Evolutionary conservation across 2,113 vertebrate species (phyloP), one percentile per base, ranked within the genome.

Genomic region (Serilophus lunatus): DNA sequence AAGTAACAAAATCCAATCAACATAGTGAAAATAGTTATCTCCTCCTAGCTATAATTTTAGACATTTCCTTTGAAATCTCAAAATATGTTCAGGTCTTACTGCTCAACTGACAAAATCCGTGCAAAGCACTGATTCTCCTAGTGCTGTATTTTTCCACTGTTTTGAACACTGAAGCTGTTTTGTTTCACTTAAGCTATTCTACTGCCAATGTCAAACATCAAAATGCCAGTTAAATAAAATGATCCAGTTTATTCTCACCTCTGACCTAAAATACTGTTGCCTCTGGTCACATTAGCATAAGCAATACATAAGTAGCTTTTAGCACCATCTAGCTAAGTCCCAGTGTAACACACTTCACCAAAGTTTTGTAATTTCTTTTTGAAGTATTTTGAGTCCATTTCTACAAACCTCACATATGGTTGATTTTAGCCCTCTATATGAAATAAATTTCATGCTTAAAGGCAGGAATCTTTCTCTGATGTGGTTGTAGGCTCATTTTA

Each of bases 301-400:
- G 38, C 8, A 90, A 83, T 38, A 38, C n/a, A 42, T 20, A 88
- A 47, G 18, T 12, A 92, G 66, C 45, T 82, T 95, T 88, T 94
- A 93, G 90, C 92, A 90, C 86, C 88, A 93, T 83, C 76, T 95
- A 95, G 72, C 76, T 90, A 90, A 53, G 3, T 90, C 45, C 36
- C 12, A 76, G 10, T 53, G 76, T 57, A 94, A 92, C 6, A 28
- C 28, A 49, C 17, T 80, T 57, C n/a, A 90, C 29, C 11, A 25
- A n/a, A 80, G 18, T 65, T 66, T 75, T 10, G 1, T 13, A 51
- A 78, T 33, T 10, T 16, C 20, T 63, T 74, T 56, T 16, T 35
- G 42, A 82, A 91, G 49, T 33, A 1, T 56, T 75, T 71, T 56
- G n/a, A 68, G 7, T 45, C 24, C 9, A 13, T 75, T 53, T 66